Evolutionary conservation across 2,113 vertebrate genomes (phyloP).

Genomic region (Hucho hucho): DNA sequence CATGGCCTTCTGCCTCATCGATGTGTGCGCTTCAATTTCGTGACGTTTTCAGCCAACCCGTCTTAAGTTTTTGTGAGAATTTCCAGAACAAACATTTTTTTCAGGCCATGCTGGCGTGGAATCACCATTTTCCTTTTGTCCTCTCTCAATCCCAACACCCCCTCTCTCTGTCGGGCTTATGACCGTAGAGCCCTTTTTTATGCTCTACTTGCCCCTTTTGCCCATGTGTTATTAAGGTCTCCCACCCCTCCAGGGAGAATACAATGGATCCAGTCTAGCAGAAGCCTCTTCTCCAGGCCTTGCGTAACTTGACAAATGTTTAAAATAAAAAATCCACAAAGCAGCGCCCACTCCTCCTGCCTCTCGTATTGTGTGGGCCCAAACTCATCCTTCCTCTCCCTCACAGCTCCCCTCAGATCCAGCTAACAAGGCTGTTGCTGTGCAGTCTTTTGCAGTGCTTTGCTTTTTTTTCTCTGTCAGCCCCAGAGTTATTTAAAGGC

Average conservation of each 20-base stretch:
- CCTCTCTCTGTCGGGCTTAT: not conserved
- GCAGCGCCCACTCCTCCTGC: not conserved
- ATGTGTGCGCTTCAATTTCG: too few relatives aligned
- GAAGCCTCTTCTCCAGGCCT: constrained; percentile 3
- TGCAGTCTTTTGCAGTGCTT: not conserved
- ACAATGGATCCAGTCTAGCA: constrained; percentile 14
- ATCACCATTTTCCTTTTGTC: not conserved
- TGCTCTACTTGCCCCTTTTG: constrained; percentile 33
- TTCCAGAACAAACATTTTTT: too few relatives aligned
- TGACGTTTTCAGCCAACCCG: too few relatives aligned
- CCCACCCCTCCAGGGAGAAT: constrained; percentile 6
- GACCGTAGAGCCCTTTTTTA: constrained; percentile 9
- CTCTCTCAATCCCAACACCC: not conserved
- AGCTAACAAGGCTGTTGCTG: not conserved
- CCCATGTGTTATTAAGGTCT: constrained; percentile 25
- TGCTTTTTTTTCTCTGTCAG: not conserved
- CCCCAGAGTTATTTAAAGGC: constrained; percentile 4
- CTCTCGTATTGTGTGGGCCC: not conserved
- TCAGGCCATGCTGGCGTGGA: too few relatives aligned
- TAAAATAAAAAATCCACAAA: too few relatives aligned
- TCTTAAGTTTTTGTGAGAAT: too few relatives aligned
- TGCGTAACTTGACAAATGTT: constrained; percentile 10
- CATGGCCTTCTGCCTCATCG: too few relatives aligned
- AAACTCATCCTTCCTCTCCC: not conserved
- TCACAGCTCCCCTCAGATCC: not conserved